These are phyloP conservation scores for Kuschelorhynchus macadamiae DNA, from an alignment of 2,888 invertebrate genomes.

Conservation along the genomic window DNA sequence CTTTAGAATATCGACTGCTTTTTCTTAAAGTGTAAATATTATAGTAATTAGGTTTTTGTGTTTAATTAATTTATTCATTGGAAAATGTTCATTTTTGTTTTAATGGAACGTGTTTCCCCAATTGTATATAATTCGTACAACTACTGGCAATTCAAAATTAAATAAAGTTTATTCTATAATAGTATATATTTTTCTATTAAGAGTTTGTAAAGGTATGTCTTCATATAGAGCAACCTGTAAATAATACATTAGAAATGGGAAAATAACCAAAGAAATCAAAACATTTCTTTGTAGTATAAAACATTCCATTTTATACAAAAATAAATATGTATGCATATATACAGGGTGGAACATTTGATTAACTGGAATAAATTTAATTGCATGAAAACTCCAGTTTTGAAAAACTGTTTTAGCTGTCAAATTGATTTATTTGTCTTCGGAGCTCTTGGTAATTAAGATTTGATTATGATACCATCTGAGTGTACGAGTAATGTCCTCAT, in stretches of 20 bases:
- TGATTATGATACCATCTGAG: no score
- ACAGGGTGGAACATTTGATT: no score
- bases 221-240: conserved; percentile 63
- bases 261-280: conserved; percentile 62
- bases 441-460: no score
- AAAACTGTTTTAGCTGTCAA: no score
- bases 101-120: conserved; percentile 50
- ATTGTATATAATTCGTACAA: conserved; percentile 43
- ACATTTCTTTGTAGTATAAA: conserved; percentile 60
- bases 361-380: no score
- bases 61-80: conserved; percentile 32
- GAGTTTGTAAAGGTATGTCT: conserved; percentile 65
- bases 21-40: conserved; percentile 28
- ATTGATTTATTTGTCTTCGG: no score
- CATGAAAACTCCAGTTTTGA: no score
- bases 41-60: conserved; percentile 22
- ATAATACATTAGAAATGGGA: conserved; percentile 61
- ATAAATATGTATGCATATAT: no score
- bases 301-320: conserved; percentile 67
- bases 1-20: conserved; percentile 35
- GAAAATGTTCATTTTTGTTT: conserved; percentile 25
- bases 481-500: no score
- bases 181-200: conserved; percentile 48
- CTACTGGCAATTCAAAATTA: conserved; percentile 45
- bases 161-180: conserved; percentile 30